Conservation (phyloP, 2,113 vertebrate species). For the Carlito syrichta region DNA sequence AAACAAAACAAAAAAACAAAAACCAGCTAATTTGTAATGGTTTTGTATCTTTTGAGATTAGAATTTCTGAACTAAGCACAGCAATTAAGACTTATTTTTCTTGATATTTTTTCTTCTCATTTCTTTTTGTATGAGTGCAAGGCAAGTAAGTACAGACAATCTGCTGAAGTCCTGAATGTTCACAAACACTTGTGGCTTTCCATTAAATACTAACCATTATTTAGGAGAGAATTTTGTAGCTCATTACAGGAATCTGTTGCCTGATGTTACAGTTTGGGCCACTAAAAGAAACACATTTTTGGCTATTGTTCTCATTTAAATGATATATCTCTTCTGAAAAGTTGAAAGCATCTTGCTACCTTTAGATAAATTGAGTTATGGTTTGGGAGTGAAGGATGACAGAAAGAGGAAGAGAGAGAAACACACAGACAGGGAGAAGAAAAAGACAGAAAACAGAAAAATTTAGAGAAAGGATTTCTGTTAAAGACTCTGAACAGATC, state of each 20-base stretch:
- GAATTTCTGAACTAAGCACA: background rate
- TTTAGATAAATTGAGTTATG: background rate
- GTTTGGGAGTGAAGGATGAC: background rate
- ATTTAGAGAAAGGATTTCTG: too few relatives aligned
- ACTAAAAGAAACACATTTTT: background rate
- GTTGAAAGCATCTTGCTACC: background rate
- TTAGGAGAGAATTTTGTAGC: background rate
- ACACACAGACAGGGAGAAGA: background rate
- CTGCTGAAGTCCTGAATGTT: background rate
- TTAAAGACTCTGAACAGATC: background rate
- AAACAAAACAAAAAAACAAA: too few relatives aligned
- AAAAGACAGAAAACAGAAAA: background rate
- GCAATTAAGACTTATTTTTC: background rate
- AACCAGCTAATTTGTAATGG: background rate
- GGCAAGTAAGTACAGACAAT: background rate
- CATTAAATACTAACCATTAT: constrained; percentile 14
- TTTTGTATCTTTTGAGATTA: background rate
- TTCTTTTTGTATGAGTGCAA: background rate
- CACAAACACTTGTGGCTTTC: background rate
- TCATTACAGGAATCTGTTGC: constrained; percentile 22
- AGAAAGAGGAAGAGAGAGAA: background rate
- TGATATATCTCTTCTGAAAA: background rate
- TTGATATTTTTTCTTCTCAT: background rate
- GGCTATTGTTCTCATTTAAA: background rate
- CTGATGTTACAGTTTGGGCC: background rate